A percentile compares a stretch with the other conserved stretches of the same genome.
Conservation (phyloP, 2,888 invertebrate species). For the Morinoia aosen region DNA sequence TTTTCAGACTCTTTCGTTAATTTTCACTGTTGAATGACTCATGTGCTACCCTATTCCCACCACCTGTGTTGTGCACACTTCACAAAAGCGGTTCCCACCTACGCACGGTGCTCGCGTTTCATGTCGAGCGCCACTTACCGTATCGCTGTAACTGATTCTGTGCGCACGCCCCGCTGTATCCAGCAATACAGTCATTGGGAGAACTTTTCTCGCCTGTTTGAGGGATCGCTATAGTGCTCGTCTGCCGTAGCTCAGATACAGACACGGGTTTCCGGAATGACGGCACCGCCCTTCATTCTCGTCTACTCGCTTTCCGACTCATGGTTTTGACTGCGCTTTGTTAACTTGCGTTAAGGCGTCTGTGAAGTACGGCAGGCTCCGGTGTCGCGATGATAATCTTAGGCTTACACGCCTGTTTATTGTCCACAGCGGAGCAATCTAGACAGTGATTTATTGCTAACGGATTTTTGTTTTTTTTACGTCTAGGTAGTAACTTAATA, state of each 20-base stretch:
- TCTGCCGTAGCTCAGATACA: not conserved
- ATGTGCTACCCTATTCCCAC: no score
- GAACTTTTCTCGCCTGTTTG: not conserved
- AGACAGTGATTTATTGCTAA: not conserved
- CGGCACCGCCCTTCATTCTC: not conserved
- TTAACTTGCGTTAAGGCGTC: not conserved
- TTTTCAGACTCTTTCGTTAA: no score
- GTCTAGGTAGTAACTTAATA: no score
- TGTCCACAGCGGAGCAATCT: not conserved
- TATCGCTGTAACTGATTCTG: not conserved
- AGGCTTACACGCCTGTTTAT: not conserved
- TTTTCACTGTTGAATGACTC: no score
- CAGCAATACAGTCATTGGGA: not conserved
- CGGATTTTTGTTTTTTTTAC: no score
- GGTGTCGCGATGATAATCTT: not conserved
- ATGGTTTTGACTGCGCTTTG: constrained; percentile 1
- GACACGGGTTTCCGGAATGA: not conserved
- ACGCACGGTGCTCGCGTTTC: not conserved
- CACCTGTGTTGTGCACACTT: no score
- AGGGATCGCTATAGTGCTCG: not conserved
- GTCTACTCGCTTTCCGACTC: not conserved
- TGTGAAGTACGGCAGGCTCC: not conserved
- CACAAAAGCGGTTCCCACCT: not conserved
- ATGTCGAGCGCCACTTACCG: not conserved
- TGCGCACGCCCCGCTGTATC: not conserved